A percentile compares a stretch with the other conserved stretches of the same genome.
Evolutionary conservation across 1,140 invertebrate species (phyloP).

Genomic region (Carcinoscorpius rotundicauda): DNA sequence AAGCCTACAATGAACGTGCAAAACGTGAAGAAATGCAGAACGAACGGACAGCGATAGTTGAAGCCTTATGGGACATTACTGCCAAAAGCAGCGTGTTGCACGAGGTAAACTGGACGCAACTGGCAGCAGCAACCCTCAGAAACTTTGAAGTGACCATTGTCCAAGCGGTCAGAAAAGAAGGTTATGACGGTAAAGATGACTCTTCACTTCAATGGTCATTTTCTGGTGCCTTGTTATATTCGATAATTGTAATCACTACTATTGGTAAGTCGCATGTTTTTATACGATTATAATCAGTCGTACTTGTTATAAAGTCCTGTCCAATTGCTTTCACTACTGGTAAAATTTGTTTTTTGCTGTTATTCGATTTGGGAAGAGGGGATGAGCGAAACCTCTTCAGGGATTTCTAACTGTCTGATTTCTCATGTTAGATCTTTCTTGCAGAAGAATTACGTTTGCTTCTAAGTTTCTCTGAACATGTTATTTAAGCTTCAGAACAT

Average conservation of each 20-base stretch:
- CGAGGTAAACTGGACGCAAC: constrained; percentile 28
- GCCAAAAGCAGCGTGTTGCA: constrained; percentile 25
- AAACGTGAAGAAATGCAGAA: constrained; percentile 18
- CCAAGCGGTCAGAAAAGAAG: constrained; percentile 24
- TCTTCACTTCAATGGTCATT: constrained; percentile 35
- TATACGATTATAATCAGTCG: no score
- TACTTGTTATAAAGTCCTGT: no score
- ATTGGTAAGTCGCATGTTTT: constrained; percentile 30
- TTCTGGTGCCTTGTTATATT: constrained; percentile 35
- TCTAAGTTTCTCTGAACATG: no score
- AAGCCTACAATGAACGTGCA: constrained; percentile 20
- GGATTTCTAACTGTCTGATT: no score
- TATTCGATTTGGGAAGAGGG: no score
- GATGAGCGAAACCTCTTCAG: no score
- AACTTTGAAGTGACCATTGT: constrained; percentile 28
- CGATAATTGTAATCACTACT: constrained; percentile 38
- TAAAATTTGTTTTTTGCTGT: no score
- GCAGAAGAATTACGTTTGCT: no score
- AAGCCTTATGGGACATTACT: constrained; percentile 32
- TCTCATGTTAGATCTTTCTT: no score
- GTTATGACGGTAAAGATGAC: constrained; percentile 32
- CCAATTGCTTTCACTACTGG: no score
- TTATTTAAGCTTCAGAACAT: no score
- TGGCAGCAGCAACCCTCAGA: constrained; percentile 33
- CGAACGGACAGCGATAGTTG: constrained; percentile 19